These are phyloP conservation scores for Plusia festucae DNA, from an alignment of 2,888 invertebrate genomes.

Conservation along the genomic window DNA sequence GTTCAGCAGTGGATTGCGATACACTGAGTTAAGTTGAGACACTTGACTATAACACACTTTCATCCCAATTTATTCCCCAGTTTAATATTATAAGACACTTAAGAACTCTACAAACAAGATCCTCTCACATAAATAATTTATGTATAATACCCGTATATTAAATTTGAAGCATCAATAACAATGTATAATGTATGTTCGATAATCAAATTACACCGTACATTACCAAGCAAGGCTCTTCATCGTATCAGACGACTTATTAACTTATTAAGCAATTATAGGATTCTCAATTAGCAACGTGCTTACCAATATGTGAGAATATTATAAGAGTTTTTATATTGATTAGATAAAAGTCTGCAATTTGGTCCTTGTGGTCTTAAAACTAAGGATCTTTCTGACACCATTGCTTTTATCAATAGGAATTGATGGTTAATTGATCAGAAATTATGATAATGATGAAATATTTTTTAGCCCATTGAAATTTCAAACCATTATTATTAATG, in stretches of 20 bases:
- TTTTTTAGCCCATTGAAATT: no score
- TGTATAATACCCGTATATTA: conserved; percentile 9
- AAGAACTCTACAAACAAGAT: neutral
- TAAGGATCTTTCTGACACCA: no score
- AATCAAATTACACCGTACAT: conserved; percentile 25
- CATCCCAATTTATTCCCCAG: neutral
- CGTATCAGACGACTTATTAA: conserved; percentile 38
- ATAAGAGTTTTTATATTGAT: conserved; percentile 29
- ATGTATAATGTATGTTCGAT: conserved; percentile 5
- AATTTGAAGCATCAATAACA: conserved; percentile 8
- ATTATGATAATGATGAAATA: no score
- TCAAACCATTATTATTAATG: no score
- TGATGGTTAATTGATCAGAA: no score
- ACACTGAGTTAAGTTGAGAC: no score
- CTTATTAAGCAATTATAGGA: conserved; percentile 49
- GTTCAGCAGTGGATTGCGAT: no score
- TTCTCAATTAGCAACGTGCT: conserved; percentile 37
- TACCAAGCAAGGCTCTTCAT: conserved; percentile 17
- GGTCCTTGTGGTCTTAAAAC: no score
- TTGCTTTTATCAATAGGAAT: no score
- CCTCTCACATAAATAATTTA: neutral
- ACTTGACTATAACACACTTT: neutral
- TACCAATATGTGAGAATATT: conserved; percentile 5
- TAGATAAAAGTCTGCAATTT: conserved; percentile 10
- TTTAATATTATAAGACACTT: neutral